Evolutionary conservation across 1,140 invertebrate genomes (phyloP).

Genomic region (Parapsyche elsis): DNA sequence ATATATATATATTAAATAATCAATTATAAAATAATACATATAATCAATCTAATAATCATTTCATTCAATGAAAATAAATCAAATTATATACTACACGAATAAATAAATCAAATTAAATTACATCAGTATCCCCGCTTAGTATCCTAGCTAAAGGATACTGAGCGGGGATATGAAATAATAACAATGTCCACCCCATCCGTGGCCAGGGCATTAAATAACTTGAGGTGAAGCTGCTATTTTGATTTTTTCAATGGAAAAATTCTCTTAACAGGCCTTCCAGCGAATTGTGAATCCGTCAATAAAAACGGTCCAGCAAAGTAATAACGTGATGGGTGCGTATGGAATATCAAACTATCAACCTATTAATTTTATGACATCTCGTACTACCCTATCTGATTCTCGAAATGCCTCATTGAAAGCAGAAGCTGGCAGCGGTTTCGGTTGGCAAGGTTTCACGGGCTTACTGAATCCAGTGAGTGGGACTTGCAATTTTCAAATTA

Average conservation of each 20-base stretch:
- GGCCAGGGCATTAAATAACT: too few relatives aligned
- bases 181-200: too few relatives aligned
- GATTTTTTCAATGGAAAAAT: not conserved
- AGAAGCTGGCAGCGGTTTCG: constrained; percentile 65
- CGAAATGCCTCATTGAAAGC: constrained; percentile 73
- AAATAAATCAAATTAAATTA: too few relatives aligned
- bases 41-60: too few relatives aligned
- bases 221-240: too few relatives aligned
- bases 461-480: not conserved
- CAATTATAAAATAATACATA: too few relatives aligned
- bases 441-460: constrained; percentile 63
- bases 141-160: too few relatives aligned
- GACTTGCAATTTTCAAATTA: not conserved
- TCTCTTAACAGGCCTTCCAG: constrained; percentile 29
- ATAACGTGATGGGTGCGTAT: not conserved
- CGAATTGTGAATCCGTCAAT: not conserved
- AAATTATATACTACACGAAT: too few relatives aligned
- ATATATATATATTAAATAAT: too few relatives aligned
- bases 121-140: too few relatives aligned
- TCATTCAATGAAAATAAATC: too few relatives aligned
- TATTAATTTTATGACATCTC: not conserved
- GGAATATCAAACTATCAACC: not conserved
- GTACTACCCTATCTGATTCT: constrained; percentile 56
- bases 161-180: not conserved
- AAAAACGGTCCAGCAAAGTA: not conserved